Conservation (phyloP, 2,113 vertebrate species). For the Pristiophorus japonicus region DNA sequence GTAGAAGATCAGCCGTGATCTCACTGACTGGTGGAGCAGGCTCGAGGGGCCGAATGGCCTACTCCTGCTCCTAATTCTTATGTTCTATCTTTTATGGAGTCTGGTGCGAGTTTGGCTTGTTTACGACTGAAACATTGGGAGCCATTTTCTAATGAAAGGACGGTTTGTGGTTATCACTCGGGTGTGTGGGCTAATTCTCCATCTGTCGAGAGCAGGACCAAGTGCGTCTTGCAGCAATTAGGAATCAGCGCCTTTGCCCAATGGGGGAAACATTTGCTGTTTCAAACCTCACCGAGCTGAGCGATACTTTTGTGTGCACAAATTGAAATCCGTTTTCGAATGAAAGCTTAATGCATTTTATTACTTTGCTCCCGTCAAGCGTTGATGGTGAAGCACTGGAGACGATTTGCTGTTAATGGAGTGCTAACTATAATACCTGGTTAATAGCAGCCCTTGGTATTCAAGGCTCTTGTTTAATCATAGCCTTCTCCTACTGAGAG, state of each 20-base stretch:
- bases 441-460: not conserved
- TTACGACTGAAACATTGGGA: not conserved
- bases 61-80: too few species aligned
- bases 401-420: conserved; percentile 17
- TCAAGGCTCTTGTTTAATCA: conserved; percentile 27
- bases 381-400: not conserved
- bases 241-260: not conserved
- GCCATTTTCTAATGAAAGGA: not conserved
- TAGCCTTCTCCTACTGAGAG: not conserved
- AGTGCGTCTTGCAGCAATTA: not conserved
- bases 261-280: not conserved
- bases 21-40: too few species aligned
- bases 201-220: not conserved
- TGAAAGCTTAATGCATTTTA: conserved; percentile 22
- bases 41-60: too few species aligned
- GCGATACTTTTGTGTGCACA: not conserved
- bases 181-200: not conserved
- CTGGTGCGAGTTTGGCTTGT: not conserved
- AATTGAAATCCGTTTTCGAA: conserved; percentile 24
- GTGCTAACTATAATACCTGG: not conserved
- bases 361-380: conserved; percentile 1
- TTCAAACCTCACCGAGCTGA: not conserved
- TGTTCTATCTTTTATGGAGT: too few species aligned
- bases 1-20: too few species aligned
- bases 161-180: not conserved